These are phyloP conservation scores for Diploptera punctata DNA, from an alignment of 2,888 invertebrate species.

Conservation along the genomic window DNA sequence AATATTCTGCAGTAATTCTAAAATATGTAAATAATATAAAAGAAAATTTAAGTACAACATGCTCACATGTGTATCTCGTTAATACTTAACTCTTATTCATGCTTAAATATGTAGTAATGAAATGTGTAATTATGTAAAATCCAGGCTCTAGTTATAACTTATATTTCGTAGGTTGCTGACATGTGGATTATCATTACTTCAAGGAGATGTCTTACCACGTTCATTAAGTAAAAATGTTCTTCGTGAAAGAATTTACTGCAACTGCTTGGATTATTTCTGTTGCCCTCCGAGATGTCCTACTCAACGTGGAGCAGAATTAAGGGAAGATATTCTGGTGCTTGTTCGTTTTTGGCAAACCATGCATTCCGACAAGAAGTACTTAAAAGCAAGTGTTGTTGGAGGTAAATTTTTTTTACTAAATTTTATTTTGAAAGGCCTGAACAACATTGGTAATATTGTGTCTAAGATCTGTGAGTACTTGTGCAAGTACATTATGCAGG, in stretches of 20 bases:
- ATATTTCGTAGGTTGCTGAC: constrained; percentile 81
- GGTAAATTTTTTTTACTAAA: constrained; percentile 62
- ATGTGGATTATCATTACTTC: constrained; percentile 90
- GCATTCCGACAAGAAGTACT: constrained; percentile 92
- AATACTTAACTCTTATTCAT: no score
- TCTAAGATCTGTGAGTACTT: no score
- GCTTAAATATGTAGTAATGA: no score
- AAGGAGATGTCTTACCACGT: constrained; percentile 85
- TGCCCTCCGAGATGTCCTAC: constrained; percentile 88
- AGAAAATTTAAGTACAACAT: no score
- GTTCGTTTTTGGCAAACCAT: constrained; percentile 96
- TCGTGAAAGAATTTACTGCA: constrained; percentile 93
- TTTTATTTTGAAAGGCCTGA: no score
- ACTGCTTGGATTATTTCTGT: constrained; percentile 95
- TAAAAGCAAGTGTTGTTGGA: constrained; percentile 82
- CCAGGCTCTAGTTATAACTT: no score
- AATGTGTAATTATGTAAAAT: no score
- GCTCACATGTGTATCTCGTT: no score
- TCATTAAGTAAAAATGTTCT: constrained; percentile 91
- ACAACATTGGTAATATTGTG: no score
- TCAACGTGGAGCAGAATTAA: constrained; percentile 75
- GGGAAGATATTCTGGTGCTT: constrained; percentile 88
- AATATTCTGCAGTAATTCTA: no score
- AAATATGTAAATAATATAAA: no score
- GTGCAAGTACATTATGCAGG: no score